These are phyloP conservation scores for Coranthus polyacanthus DNA, from an alignment of 2,797 vertebrate species.

Conservation along the genomic window DNA sequence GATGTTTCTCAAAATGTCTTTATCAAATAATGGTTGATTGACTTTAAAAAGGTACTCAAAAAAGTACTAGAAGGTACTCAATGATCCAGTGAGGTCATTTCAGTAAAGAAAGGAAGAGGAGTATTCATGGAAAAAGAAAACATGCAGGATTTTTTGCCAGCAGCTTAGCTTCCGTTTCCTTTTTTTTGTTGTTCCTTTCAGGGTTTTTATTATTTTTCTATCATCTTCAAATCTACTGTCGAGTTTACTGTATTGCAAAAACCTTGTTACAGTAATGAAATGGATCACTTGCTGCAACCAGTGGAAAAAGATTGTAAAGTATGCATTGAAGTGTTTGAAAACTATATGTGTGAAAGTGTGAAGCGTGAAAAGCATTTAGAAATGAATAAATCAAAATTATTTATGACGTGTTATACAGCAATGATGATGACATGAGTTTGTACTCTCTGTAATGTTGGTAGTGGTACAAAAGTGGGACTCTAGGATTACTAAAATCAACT, in stretches of 20 bases:
- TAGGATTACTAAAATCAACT: slow-evolving; percentile 28
- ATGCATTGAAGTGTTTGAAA: slow-evolving; percentile 2
- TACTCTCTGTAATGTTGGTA: slow-evolving; percentile 8
- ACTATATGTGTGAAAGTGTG: slow-evolving; percentile 7
- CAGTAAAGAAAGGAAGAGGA: too few species aligned
- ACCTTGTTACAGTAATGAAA: neutral
- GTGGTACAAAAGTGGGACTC: slow-evolving; percentile 9
- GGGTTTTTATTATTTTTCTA: neutral
- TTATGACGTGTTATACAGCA: neutral
- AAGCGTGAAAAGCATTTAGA: neutral
- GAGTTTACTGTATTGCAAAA: neutral
- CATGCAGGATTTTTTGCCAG: too few species aligned
- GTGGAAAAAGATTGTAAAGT: neutral
- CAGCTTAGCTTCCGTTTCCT: neutral
- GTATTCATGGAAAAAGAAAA: neutral
- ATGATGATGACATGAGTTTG: neutral
- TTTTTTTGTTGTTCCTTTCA: neutral
- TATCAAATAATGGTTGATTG: too few species aligned
- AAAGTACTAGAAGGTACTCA: too few species aligned
- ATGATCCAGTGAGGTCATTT: too few species aligned
- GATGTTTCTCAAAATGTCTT: too few species aligned
- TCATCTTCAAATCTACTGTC: neutral
- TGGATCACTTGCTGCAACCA: slow-evolving; percentile 6
- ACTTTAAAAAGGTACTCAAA: too few species aligned
- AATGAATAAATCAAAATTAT: too few species aligned